Evolutionary conservation across 2,113 vertebrate genomes (phyloP), one percentile per base, ranked within the genome.

Genomic region (Parotia lawesii): DNA sequence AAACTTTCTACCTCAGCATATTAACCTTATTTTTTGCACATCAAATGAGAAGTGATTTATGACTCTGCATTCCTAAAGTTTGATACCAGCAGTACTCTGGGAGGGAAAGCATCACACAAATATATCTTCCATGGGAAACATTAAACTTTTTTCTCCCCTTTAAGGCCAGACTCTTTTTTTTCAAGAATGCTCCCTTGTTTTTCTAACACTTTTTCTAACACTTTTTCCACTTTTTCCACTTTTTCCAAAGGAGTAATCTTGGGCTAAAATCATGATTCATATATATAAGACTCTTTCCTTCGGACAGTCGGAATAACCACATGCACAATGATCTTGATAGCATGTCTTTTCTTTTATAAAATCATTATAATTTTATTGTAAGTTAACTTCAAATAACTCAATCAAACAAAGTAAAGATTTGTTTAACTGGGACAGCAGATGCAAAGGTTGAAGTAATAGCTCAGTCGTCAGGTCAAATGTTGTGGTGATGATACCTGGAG

Each of bases 81-180:
- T 24, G 22, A 44, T 40, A 48, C 7, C 19, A 62, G 1, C 9
- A 61, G 9, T 54, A 35, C 3, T 45, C n/a, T 31, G 44, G 18
- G 15, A 87, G 73, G 9, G 5, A 77, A 66, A 58, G 15, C 5
- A 61, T 60, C 40, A n/a, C 6, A 42, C 4, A 66, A 9, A 56
- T 53, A 1, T 51, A 29, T 78, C 42, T 81, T 6, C 27, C 51
- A 73, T 5, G 45, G 6, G 9, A 47, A 87, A 35, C 3, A 70
- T 23, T 21, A 53, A 70, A 27, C 1, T 1, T 44, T 47, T 51
- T 27, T 33, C 18, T 19, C 1, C 2, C 5, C 6, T 9, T 51
- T 70, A 67, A 64, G 17, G 25, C 7, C 78, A 82, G 19, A 13
- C 10, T 60, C 10, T 12, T 35, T 73, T 56, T 70, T 78, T 75